Evolutionary conservation across 2,113 vertebrate species (phyloP), one percentile per base, ranked within the genome.

Genomic region (Cranoglanis bouderius): DNA sequence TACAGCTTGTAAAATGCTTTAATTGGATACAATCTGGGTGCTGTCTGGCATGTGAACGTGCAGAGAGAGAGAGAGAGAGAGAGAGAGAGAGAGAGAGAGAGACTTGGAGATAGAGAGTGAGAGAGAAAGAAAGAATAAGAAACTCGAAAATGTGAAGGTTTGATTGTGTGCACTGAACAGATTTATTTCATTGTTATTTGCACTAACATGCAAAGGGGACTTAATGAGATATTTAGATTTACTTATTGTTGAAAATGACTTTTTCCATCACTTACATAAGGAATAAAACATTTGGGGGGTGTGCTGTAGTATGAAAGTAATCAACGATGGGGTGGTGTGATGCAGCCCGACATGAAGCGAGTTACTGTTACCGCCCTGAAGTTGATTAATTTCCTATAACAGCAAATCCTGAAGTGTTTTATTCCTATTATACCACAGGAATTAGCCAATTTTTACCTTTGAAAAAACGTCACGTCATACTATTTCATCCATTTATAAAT

Each of bases 81-180:
- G n/a, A 46, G 59, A 46, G 82, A 46, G 59, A 65, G 57, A n/a
- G 67, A 88, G 75, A 92, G 49, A 32, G 74, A 24, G 53, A 57
- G 21, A 55, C 7, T 90, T 12, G 5, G 81, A 86, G 92, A 40
- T 2, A 38, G 35, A 38, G 10, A 29, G 61, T 8, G 26, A 32
- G 65, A 32, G 65, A 67, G 63, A 32, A 5, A 67, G 9, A n/a
- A 4, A 32, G 65, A 67, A 16, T 16, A 16, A 12, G 2, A 67
- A 16, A 32, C 9, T 19, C 21, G 19, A 57, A 14, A 57, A 21
- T 63, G 59, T 26, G 59, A 63, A 29, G 26, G 26, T 29, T 63
- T 9, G 59, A 63, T 9, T 63, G 59, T 9, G 59, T 26, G 59
- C 26, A 26, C 59, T 29, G 59, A 63, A 63, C 7, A 29, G 59